Evolutionary conservation across 2,113 vertebrate genomes (phyloP), one percentile per base, ranked within the genome.

Genomic region (Dromas ardeola): DNA sequence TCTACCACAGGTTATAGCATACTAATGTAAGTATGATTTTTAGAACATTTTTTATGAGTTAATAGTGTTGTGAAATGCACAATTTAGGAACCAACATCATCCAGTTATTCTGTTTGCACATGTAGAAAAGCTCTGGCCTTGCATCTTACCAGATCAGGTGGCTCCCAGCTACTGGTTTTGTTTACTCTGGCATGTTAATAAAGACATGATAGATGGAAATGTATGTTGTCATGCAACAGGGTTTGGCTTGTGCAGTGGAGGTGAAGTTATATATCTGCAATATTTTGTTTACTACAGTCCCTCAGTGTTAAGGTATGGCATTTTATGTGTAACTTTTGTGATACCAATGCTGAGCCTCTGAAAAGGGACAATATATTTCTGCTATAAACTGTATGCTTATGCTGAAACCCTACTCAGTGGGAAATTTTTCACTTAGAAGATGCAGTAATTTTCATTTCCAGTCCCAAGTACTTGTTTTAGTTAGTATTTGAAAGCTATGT

Each of bases 171-270:
- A 81, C 29, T 91, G 72, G 17, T 78, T 91, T 95, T 97, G 88
- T 97, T 96, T 97, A 96, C 86, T 87, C 61, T 66, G 52, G 26
- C 81, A 93, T 34, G 50, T 73, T 97, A 97, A 96, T 78, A 58
- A 94, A 74, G 66, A 73, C 34, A 55, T 43, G 10, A 59, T 65
- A 62, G 58, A 47, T 86, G 63, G 45, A 90, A 95, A 97, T 55
- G 15, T 67, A 38, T 72, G 38, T 23, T 30, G 40, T 43, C 74
- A 62, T 73, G 43, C 63, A 81, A 85, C 53, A 96, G 47, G 52
- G 15, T 96, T 97, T 97, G 61, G 65, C 55, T 93, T 82, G 84
- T 32, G 15, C 34, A 91, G 81, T 15, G 67, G 84, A 90, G 32
- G 49, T 67, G 59, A 79, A 81, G 59, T 81, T 87, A 89, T 77